Evolutionary conservation across 2,113 vertebrate species (phyloP).

Genomic region (Dunckerocampus dactyliophorus): DNA sequence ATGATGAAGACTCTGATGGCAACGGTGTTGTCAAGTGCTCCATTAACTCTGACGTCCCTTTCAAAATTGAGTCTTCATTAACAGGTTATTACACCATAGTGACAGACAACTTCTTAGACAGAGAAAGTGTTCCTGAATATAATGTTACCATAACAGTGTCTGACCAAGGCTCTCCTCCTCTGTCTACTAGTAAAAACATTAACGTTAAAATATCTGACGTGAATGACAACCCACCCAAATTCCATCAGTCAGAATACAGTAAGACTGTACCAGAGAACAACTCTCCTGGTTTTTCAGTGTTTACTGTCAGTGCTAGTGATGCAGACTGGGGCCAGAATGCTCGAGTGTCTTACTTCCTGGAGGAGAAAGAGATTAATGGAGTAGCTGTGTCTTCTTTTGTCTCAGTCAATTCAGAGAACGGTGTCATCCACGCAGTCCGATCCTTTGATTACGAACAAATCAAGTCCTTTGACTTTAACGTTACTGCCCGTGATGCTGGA

Average conservation of each 20-base stretch:
- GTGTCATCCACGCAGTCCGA: too few species aligned
- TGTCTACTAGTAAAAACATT: conserved; percentile 16
- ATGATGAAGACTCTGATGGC: conserved; percentile 63
- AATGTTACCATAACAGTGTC: conserved; percentile 27
- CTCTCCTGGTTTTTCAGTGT: conserved; percentile 57
- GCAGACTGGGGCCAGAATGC: conserved; percentile 8
- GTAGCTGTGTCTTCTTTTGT: too few species aligned
- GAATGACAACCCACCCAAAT: conserved; percentile 64
- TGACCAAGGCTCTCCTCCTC: conserved; percentile 32
- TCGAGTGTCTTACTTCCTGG: too few species aligned
- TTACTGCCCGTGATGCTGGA: too few species aligned
- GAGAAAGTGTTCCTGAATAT: conserved; percentile 22
- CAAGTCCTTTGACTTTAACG: neutral
- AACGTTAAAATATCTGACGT: conserved; percentile 57
- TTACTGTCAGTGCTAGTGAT: conserved; percentile 50
- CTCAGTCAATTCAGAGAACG: too few species aligned
- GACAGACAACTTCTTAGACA: conserved; percentile 14
- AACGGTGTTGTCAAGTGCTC: conserved; percentile 19
- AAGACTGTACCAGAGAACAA: conserved; percentile 69
- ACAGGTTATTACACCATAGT: conserved; percentile 19
- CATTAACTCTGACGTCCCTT: conserved; percentile 9
- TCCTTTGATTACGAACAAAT: too few species aligned
- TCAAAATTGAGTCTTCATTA: conserved; percentile 22
- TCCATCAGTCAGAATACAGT: conserved; percentile 16
- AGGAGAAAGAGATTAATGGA: conserved; percentile 32